Base-by-base conservation (phyloP, 2,113 vertebrate genomes). In the Mola mola region DNA sequence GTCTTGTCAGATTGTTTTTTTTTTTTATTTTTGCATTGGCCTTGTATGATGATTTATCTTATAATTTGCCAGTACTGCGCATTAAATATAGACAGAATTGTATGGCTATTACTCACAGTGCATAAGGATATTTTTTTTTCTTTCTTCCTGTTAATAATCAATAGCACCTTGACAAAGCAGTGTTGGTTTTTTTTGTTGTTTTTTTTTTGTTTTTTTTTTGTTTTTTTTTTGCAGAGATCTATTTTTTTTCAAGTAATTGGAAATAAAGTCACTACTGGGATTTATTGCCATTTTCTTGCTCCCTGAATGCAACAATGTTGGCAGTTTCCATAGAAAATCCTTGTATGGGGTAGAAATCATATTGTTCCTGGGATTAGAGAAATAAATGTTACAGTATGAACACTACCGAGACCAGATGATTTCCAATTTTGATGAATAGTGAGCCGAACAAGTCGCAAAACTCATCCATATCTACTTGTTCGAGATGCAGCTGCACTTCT, bases 251-350 rank as follows among this genome's bases (percentile, higher is more conserved):
- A 2, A 28, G 21, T 46, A 52, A 59, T 76, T 38, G 57, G 34
- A 61, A 42, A 41, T 61, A 20, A 33, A 69, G 47, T 34, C 37
- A 28, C 8, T 42, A 22, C 34, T 50, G 31, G 21, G 38, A 64
- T 42, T 51, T 47, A 20, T 59, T n/a, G 40, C 58, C 10, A 66
- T 64, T 74, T 77, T 62, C 48, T 58, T 51, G 33, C 19, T 48
- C 3, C 1, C 43, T 59, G 44, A 62, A 26, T 29, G 43, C 25
- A 46, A 49, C 5, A 38, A 21, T 60, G 17, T 62, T 79, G 22
- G n/a, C 49, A 67, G 29, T 75, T 79, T 71, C 15, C 7, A 43
- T 7, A 46, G 47, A 56, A 2, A 51, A 63, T 66, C 29, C 5
- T 5, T 61, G 50, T 69, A 20, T 6, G 24, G 66, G 29, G 31